Evolutionary conservation across 2,888 invertebrate genomes (phyloP).

Genomic region (Lypha dubia): DNA sequence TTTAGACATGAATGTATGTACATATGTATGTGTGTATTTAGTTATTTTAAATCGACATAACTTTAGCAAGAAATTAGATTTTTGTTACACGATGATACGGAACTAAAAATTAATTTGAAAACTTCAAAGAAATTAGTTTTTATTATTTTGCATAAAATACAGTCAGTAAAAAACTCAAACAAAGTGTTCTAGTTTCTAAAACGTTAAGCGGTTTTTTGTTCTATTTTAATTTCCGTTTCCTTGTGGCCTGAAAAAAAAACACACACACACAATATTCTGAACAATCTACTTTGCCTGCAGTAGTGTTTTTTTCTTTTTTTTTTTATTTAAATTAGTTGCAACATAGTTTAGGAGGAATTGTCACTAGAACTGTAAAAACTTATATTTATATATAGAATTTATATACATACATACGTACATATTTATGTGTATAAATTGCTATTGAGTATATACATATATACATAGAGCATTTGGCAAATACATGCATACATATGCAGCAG

Average conservation of each 20-base stretch:
- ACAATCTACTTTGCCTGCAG: neutral
- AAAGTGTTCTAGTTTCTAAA: slow-evolving; percentile 54
- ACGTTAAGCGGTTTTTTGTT: slow-evolving; percentile 19
- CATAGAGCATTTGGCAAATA: neutral
- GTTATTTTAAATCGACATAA: neutral
- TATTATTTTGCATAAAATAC: slow-evolving; percentile 10
- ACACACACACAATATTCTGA: neutral
- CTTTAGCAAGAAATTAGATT: slow-evolving; percentile 1
- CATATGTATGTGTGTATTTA: neutral
- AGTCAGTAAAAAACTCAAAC: slow-evolving; percentile 3
- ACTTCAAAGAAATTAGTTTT: slow-evolving; percentile 5
- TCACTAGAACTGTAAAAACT: slow-evolving; percentile 1
- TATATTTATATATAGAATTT: neutral
- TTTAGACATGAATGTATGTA: neutral
- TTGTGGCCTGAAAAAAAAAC: slow-evolving; percentile 8
- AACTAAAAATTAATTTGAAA: slow-evolving; percentile 33
- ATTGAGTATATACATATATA: neutral
- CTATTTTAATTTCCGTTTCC: slow-evolving; percentile 57
- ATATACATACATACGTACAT: too few species aligned
- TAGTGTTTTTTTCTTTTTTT: neutral
- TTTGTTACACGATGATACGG: slow-evolving; percentile 20
- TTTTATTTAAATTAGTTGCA: slow-evolving; percentile 26
- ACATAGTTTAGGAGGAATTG: slow-evolving; percentile 5
- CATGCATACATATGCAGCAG: neutral
- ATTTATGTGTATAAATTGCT: too few species aligned